phyloP scores from a whole-genome alignment of 1,140 invertebrate species.

The Pinna nobilis region DNA sequence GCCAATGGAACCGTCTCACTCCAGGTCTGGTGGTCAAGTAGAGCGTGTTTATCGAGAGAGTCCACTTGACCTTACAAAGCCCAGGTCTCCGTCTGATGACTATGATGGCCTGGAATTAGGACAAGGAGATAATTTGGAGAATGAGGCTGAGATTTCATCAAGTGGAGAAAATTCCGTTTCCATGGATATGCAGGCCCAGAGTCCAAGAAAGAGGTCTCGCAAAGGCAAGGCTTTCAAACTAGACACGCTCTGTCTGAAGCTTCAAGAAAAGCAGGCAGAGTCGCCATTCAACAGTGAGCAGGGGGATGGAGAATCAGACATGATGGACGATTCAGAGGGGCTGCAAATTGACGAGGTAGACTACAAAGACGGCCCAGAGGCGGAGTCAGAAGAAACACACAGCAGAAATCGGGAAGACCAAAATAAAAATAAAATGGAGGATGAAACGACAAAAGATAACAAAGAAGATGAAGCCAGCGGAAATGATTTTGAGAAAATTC shows the following conservation, averaged over 20 bases:
- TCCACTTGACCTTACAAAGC: conserved; percentile 65
- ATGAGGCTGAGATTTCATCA: conserved; percentile 37
- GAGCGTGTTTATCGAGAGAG: conserved; percentile 38
- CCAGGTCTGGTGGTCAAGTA: not conserved
- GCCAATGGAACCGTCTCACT: not conserved
- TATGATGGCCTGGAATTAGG: not conserved
- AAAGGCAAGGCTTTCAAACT: conserved; percentile 88
- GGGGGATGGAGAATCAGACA: conserved; percentile 49
- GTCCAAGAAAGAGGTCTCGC: conserved; percentile 80
- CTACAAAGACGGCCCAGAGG: conserved; percentile 2
- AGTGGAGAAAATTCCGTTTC: conserved; percentile 53
- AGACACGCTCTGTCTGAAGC: conserved; percentile 78
- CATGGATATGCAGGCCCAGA: conserved; percentile 40
- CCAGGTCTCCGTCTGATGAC: conserved; percentile 46
- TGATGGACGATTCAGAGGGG: not conserved
- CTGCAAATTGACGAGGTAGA: conserved; percentile 25
- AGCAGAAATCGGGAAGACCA: not conserved
- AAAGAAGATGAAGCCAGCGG: conserved; percentile 15
- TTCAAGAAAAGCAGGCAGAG: conserved; percentile 69
- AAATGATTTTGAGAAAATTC: conserved; percentile 18
- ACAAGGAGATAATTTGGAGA: conserved; percentile 12
- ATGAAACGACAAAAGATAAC: not conserved
- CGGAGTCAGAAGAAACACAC: conserved; percentile 1
- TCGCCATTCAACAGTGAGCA: conserved; percentile 40
- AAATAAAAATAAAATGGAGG: conserved; percentile 11